These are phyloP conservation scores for Oncorhynchus masou DNA, from an alignment of 2,113 vertebrate genomes.

Conservation along the genomic window DNA sequence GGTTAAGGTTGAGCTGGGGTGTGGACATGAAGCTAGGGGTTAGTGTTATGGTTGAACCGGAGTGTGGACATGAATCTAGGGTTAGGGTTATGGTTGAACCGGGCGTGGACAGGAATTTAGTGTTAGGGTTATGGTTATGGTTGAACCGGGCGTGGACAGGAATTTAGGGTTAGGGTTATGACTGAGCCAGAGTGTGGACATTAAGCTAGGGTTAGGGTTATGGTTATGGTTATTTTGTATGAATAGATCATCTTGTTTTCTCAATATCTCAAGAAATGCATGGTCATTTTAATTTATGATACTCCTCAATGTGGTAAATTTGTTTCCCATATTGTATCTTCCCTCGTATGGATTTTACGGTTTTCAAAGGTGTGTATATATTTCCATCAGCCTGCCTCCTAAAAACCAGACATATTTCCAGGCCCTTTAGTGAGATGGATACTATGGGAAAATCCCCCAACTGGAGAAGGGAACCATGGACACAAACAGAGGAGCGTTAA, in stretches of 20 bases:
- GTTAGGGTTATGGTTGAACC: too few species aligned
- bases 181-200: too few species aligned
- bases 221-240: too few species aligned
- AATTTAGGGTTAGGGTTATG: too few species aligned
- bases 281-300: slow-evolving; percentile 2
- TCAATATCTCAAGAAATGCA: not conserved
- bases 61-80: too few species aligned
- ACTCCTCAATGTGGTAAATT: not conserved
- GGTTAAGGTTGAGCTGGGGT: too few species aligned
- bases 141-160: accelerated
- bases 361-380: slow-evolving; percentile 48
- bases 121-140: not conserved
- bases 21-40: too few species aligned
- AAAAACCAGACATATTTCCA: slow-evolving; percentile 56
- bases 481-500: slow-evolving; percentile 59
- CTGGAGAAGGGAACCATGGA: slow-evolving; percentile 55
- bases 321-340: not conserved
- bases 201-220: too few species aligned
- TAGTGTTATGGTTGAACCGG: too few species aligned
- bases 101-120: not conserved
- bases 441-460: slow-evolving; percentile 64
- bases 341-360: not conserved
- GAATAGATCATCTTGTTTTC: not conserved
- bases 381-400: slow-evolving; percentile 53
- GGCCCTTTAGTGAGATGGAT: slow-evolving; percentile 33